Base-by-base conservation (phyloP, 2,888 invertebrate genomes). In the Loripinus fragilis region DNA sequence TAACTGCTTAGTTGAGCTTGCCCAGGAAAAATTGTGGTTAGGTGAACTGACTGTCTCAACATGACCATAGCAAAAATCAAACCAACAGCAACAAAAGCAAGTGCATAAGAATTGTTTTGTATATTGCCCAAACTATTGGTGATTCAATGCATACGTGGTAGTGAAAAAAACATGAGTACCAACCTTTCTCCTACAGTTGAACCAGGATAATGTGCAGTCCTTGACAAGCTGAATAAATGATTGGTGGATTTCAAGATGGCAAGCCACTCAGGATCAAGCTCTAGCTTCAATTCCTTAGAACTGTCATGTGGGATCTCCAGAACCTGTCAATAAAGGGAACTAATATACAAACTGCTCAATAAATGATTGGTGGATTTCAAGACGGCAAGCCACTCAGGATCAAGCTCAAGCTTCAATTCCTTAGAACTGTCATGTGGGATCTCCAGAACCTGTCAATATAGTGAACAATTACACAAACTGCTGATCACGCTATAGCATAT, bases 371-470 rank as follows among this genome's bases (percentile, higher is more conserved):
- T 99, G 83, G 95, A 95, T 91, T 95, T 96, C 65, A 99, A 94
- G 90, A 99, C 95, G 15, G 97, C 96, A 80, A 99, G 94, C 99
- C 99, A 99, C 93, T 99, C 98, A n/a, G 96, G 94, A 94, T 99
- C 99, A 25, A 93, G 86, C 72, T 90, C 86, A 15, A 94, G 84
- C 71, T 89, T 88, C 76, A 90, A 65, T 30, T 90, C 86, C 71
- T 88, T 85, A 12, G 81, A 81, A 30, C 77, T 60, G 82, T 96
- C 95, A 86, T 95, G 95, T 10, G 95, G 94, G 72, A 96, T 90
- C 75, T 97, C 96, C 23, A 97, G 42, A 42, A 93, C 85, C 92
- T 92, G 74, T n/a, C n/a, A n/a, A n/a, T n/a, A n/a, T n/a, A n/a
- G n/a, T n/a, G n/a, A n/a, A n/a, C n/a, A n/a, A n/a, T n/a, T n/a